Conservation (phyloP, 2,113 vertebrate genomes). For the Cephalopterus ornatus region DNA sequence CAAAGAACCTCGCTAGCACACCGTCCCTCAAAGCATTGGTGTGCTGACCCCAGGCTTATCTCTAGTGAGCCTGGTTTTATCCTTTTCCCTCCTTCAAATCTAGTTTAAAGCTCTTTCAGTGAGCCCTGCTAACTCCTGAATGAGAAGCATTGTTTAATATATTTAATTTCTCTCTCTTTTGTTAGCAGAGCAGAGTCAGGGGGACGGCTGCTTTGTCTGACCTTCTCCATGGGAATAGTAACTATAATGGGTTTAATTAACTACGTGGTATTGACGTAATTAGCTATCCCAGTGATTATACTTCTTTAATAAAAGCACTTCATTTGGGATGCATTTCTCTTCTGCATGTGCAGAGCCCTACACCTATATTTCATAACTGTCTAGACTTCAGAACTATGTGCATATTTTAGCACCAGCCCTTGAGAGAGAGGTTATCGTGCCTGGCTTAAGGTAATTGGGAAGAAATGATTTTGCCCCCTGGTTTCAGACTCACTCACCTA, state of each 20-base stretch:
- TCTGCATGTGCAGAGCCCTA: constrained; percentile 21
- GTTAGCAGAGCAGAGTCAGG: constrained; percentile 55
- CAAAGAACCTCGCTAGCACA: not conserved
- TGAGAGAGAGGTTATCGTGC: constrained; percentile 71
- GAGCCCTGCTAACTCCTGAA: not conserved
- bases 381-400: constrained; percentile 60
- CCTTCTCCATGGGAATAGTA: constrained; percentile 73
- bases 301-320: constrained; percentile 78
- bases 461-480: constrained; percentile 75
- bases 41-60: not conserved
- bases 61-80: not conserved
- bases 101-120: not conserved
- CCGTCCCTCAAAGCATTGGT: not conserved
- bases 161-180: constrained; percentile 73
- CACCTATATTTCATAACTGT: constrained; percentile 76
- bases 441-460: constrained; percentile 72
- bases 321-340: constrained; percentile 73
- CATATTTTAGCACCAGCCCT: constrained; percentile 70
- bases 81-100: not conserved
- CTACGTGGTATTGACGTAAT: constrained; percentile 79
- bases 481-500: constrained; percentile 51
- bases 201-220: constrained; percentile 67
- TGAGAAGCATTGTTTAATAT: constrained; percentile 55
- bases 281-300: constrained; percentile 77
- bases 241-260: constrained; percentile 82